Conservation (phyloP, 2,888 invertebrate genomes). For the Agelastica alni region DNA sequence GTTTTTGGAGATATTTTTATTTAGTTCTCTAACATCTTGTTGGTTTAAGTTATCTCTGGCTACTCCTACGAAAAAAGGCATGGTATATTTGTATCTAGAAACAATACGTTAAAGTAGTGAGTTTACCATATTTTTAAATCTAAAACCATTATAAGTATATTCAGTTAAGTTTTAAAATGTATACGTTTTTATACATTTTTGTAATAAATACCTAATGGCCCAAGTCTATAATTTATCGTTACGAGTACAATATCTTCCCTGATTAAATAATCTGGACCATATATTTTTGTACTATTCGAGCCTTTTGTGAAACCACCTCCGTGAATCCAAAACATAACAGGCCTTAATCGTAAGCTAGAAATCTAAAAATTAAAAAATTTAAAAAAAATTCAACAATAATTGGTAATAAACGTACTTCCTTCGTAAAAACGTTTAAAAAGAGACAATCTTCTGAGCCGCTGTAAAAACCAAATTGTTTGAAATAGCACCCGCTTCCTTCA, state of each 20-base stretch:
- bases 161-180: background rate
- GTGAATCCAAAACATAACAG: slow-evolving; percentile 59
- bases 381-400: background rate
- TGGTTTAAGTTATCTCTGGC: no score
- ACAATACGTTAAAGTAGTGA: no score
- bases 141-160: no score
- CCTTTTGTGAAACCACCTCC: slow-evolving; percentile 59
- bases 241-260: slow-evolving; percentile 58
- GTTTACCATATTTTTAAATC: no score
- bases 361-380: no score
- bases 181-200: background rate
- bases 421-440: slow-evolving; percentile 25
- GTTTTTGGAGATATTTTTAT: no score
- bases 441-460: slow-evolving; percentile 28
- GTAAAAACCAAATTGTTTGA: slow-evolving; percentile 28
- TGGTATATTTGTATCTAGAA: no score
- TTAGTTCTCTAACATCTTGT: no score
- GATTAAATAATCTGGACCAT: slow-evolving; percentile 58
- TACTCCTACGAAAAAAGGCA: no score
- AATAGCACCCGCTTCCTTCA: slow-evolving; percentile 40
- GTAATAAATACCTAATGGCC: slow-evolving; percentile 55
- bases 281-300: slow-evolving; percentile 49
- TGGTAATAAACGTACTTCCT: slow-evolving; percentile 26
- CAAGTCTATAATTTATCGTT: slow-evolving; percentile 58
- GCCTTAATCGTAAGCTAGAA: slow-evolving; percentile 27